These are phyloP conservation scores for Hypena proboscidalis DNA, from an alignment of 2,888 invertebrate genomes.

Conservation along the genomic window DNA sequence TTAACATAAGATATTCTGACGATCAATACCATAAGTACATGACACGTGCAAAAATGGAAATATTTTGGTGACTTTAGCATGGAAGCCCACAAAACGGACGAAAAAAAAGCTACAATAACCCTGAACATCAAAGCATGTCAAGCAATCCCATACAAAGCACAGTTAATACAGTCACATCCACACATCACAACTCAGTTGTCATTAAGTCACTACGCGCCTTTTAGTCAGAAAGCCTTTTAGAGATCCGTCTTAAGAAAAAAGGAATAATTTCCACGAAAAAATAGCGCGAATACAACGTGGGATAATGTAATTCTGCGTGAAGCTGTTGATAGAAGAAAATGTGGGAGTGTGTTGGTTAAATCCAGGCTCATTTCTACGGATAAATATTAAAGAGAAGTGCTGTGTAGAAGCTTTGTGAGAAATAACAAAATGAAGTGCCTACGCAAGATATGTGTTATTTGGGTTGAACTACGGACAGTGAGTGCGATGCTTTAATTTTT, in stretches of 20 bases:
- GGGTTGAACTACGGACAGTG: too few species aligned
- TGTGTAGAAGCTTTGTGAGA: not conserved
- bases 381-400: conserved; percentile 39
- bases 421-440: conserved; percentile 6
- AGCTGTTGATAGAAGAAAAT: conserved; percentile 54
- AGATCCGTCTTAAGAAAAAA: conserved; percentile 33
- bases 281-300: conserved; percentile 21
- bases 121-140: conserved; percentile 2
- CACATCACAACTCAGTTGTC: conserved; percentile 26
- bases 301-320: conserved; percentile 59
- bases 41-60: too few species aligned
- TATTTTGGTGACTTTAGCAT: too few species aligned
- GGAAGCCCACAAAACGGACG: too few species aligned
- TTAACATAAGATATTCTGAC: too few species aligned
- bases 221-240: conserved; percentile 37
- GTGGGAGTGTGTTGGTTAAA: conserved; percentile 47
- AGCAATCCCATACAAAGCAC: conserved; percentile 4
- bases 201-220: conserved; percentile 39
- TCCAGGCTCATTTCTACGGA: conserved; percentile 36
- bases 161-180: conserved; percentile 5
- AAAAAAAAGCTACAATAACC: too few species aligned
- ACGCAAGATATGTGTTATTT: not conserved
- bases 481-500: too few species aligned
- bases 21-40: too few species aligned
- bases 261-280: conserved; percentile 13